phyloP scores from a whole-genome alignment of 2,888 invertebrate genomes.

The Amblyjoppa fuscipennis region DNA sequence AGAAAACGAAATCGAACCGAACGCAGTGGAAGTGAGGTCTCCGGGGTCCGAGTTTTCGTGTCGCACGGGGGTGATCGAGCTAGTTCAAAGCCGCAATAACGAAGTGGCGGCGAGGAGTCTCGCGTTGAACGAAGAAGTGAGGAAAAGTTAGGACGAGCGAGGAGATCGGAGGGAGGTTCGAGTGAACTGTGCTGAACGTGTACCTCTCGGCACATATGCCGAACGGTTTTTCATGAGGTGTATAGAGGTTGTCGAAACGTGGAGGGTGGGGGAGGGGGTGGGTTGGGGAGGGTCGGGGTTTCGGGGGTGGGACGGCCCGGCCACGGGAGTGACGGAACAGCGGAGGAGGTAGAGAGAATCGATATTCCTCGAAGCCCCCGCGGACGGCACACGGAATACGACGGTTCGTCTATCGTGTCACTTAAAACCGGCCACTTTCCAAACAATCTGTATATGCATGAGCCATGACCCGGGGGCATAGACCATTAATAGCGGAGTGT shows the following conservation, averaged over 20 bases:
- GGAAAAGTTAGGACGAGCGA: neutral
- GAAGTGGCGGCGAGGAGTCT: slow-evolving; percentile 17
- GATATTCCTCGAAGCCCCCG: slow-evolving; percentile 51
- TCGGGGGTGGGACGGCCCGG: neutral
- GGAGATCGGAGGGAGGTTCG: neutral
- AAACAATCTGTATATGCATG: slow-evolving; percentile 71
- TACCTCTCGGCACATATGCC: slow-evolving; percentile 20
- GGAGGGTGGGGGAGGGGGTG: neutral
- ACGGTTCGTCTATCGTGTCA: slow-evolving; percentile 66
- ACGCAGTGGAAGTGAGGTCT: neutral
- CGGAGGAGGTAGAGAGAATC: slow-evolving; percentile 40
- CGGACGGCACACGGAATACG: slow-evolving; percentile 48
- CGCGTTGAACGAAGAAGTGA: slow-evolving; percentile 8
- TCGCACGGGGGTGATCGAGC: slow-evolving; percentile 15
- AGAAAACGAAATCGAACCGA: slow-evolving; percentile 8
- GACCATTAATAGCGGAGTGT: slow-evolving; percentile 71
- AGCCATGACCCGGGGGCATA: slow-evolving; percentile 67
- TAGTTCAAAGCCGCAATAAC: slow-evolving; percentile 27
- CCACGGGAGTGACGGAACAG: slow-evolving; percentile 28
- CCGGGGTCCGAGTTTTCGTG: slow-evolving; percentile 31
- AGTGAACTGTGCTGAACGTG: slow-evolving; percentile 7
- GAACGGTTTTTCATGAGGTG: slow-evolving; percentile 29
- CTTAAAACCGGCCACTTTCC: slow-evolving; percentile 68
- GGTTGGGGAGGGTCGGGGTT: too few relatives aligned
- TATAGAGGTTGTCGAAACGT: slow-evolving; percentile 9